A percentile compares a stretch with the other conserved stretches of the same genome.
phyloP scores from a whole-genome alignment of 2,888 invertebrate genomes.

The Dryobota labecula region DNA sequence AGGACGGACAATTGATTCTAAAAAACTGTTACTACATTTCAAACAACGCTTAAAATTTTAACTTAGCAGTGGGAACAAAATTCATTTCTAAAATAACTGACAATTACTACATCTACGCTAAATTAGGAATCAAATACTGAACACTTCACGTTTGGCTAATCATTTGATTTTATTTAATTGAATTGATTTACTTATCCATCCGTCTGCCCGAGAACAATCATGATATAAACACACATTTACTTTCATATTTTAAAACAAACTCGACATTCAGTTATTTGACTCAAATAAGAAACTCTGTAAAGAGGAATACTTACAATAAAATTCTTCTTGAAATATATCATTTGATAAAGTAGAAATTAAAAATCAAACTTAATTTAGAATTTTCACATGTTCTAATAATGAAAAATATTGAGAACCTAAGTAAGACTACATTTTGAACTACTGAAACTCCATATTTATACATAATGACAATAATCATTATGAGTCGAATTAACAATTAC shows the following conservation, averaged over 20 bases:
- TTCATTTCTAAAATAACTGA: slow-evolving; percentile 57
- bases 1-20: slow-evolving; percentile 65
- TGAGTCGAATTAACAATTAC: slow-evolving; percentile 33
- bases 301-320: slow-evolving; percentile 22
- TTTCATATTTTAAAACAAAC: slow-evolving; percentile 36
- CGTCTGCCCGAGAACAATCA: slow-evolving; percentile 38
- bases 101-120: slow-evolving; percentile 61
- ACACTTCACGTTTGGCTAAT: slow-evolving; percentile 80
- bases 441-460: slow-evolving; percentile 28
- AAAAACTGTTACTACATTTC: slow-evolving; percentile 45
- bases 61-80: slow-evolving; percentile 50
- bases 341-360: slow-evolving; percentile 38
- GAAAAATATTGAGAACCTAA: slow-evolving; percentile 36
- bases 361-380: slow-evolving; percentile 38
- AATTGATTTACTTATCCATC: slow-evolving; percentile 57
- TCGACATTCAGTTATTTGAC: slow-evolving; percentile 20
- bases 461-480: neutral
- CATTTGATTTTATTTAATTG: slow-evolving; percentile 70
- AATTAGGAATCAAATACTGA: slow-evolving; percentile 80
- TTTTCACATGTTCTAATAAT: slow-evolving; percentile 17
- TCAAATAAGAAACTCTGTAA: slow-evolving; percentile 22
- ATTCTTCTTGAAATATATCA: slow-evolving; percentile 33
- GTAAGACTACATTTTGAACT: slow-evolving; percentile 52
- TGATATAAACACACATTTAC: slow-evolving; percentile 28
- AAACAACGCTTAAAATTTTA: slow-evolving; percentile 55